These are phyloP conservation scores for Dromaius novaehollandiae DNA, from an alignment of 2,113 vertebrate genomes.

Conservation along the genomic window DNA sequence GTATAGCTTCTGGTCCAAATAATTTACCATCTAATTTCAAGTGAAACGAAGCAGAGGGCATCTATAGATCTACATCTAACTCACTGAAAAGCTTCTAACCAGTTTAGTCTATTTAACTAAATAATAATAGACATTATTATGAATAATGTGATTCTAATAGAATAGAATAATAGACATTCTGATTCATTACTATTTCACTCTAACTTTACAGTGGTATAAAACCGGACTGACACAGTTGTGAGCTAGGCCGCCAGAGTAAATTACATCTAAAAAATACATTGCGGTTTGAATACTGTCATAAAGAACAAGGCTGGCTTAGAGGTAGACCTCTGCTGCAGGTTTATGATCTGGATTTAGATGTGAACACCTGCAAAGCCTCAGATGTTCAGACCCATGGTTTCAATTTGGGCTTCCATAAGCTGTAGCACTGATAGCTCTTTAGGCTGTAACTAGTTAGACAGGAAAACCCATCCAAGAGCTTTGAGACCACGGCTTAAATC, in stretches of 20 bases:
- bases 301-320: not conserved
- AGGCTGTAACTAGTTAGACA: not conserved
- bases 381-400: not conserved
- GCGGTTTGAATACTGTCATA: not conserved
- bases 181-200: not conserved
- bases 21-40: not conserved
- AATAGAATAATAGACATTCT: not conserved
- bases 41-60: not conserved
- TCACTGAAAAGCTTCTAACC: not conserved
- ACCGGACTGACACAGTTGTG: not conserved
- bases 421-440: not conserved
- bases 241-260: not conserved
- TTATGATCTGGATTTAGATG: conserved; percentile 5
- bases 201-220: not conserved
- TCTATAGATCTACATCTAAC: not conserved
- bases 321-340: not conserved
- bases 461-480: not conserved
- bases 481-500: not conserved
- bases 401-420: not conserved
- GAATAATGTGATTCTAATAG: not conserved
- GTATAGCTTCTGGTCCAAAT: not conserved
- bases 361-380: not conserved
- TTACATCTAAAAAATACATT: not conserved
- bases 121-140: not conserved
- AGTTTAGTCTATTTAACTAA: not conserved